Percentiles rank a stretch among this genome's conserved stretches.
These are phyloP conservation scores for Drosophila mulleri DNA, from an alignment of 2,888 invertebrate genomes.

Conservation along the genomic window DNA sequence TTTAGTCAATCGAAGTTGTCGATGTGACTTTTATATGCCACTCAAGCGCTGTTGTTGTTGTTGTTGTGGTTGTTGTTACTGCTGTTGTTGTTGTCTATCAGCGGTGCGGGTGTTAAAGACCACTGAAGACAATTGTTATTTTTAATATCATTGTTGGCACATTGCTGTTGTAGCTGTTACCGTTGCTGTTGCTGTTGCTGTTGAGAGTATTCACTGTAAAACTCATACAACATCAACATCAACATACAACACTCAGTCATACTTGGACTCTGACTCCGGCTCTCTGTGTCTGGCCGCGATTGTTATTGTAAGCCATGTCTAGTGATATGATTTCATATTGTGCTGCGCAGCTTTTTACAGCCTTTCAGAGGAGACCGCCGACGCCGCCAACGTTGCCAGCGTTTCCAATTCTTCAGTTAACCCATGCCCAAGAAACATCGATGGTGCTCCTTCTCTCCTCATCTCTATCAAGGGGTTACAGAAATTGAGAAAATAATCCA, in stretches of 20 bases:
- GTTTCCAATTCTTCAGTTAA: not conserved
- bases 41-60: slow-evolving; percentile 60
- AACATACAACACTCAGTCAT: slow-evolving; percentile 72
- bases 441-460: not conserved
- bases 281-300: slow-evolving; percentile 47
- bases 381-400: slow-evolving; percentile 64
- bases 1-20: slow-evolving; percentile 80
- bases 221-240: slow-evolving; percentile 60
- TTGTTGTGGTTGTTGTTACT: slow-evolving; percentile 51
- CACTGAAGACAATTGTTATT: slow-evolving; percentile 81
- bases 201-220: slow-evolving; percentile 67
- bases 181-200: slow-evolving; percentile 45
- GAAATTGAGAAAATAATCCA: slow-evolving; percentile 8
- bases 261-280: slow-evolving; percentile 61
- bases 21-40: slow-evolving; percentile 78
- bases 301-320: slow-evolving; percentile 82
- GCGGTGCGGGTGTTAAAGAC: slow-evolving; percentile 81
- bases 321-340: slow-evolving; percentile 81
- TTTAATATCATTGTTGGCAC: slow-evolving; percentile 78
- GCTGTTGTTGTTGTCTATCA: slow-evolving; percentile 72
- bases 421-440: not conserved
- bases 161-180: slow-evolving; percentile 48
- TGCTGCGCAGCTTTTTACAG: slow-evolving; percentile 61
- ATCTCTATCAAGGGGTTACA: not conserved
- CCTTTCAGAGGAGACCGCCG: slow-evolving; percentile 63